phyloP scores from a whole-genome alignment of 2,888 invertebrate genomes.

The Sabatieria punctata region DNA sequence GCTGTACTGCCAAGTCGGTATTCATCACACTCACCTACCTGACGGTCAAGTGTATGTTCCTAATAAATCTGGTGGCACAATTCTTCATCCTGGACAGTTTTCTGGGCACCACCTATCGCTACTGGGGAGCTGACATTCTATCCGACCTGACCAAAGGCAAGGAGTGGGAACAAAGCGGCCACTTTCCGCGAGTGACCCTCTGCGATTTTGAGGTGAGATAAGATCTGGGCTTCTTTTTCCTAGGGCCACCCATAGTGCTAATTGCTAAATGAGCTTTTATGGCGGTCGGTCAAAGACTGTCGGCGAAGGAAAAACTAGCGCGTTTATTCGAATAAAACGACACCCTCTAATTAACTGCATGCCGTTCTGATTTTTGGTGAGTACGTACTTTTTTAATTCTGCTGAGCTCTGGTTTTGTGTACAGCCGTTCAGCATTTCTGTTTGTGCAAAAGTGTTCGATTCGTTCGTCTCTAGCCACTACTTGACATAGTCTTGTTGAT shows the following conservation, averaged over 20 bases:
- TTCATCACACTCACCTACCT: slow-evolving; percentile 21
- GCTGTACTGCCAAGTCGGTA: too few relatives aligned
- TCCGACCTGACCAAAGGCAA: not conserved
- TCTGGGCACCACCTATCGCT: slow-evolving; percentile 17
- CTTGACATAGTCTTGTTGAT: too few relatives aligned
- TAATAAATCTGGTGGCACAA: slow-evolving; percentile 21
- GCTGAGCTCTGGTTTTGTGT: too few relatives aligned
- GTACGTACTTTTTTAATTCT: too few relatives aligned
- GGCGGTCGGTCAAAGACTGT: not conserved
- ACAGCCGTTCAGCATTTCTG: too few relatives aligned
- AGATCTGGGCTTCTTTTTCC: too few relatives aligned
- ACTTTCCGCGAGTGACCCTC: slow-evolving; percentile 18
- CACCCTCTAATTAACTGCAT: not conserved
- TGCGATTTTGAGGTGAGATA: slow-evolving; percentile 18
- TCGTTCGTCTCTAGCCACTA: too few relatives aligned
- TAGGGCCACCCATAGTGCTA: too few relatives aligned
- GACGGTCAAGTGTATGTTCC: slow-evolving; percentile 24
- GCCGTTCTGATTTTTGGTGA: not conserved
- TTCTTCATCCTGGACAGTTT: slow-evolving; percentile 22
- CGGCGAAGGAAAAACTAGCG: not conserved
- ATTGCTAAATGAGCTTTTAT: not conserved
- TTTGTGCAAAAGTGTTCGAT: too few relatives aligned
- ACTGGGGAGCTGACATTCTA: slow-evolving; percentile 5
- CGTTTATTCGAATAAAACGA: not conserved
- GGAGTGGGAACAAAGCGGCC: slow-evolving; percentile 27